Conservation (phyloP, 2,113 vertebrate species). For the Arizona elegans region DNA sequence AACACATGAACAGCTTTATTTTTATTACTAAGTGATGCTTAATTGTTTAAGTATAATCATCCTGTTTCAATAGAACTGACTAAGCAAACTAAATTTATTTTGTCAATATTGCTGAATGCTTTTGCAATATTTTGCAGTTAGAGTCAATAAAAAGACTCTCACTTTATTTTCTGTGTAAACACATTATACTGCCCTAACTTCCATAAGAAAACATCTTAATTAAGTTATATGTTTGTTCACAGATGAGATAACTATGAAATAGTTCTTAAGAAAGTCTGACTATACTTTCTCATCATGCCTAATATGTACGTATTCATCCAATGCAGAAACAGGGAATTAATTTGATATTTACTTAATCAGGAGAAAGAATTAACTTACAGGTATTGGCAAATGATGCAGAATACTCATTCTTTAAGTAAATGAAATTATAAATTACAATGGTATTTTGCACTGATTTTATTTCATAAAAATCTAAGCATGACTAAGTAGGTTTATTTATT, state of each 20-base stretch:
- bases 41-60: conserved; percentile 17
- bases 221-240: neutral
- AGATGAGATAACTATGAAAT: neutral
- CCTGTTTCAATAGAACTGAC: conserved; percentile 1
- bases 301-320: neutral
- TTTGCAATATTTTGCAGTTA: neutral
- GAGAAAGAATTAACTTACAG: neutral
- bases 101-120: neutral
- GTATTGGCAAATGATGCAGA: neutral
- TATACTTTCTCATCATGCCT: neutral
- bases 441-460: neutral
- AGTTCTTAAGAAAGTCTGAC: neutral
- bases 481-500: neutral
- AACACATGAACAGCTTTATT: conserved; percentile 21
- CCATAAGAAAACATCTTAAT: neutral
- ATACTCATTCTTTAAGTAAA: neutral
- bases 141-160: neutral
- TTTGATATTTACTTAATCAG: neutral
- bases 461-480: neutral
- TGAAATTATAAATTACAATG: neutral
- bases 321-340: neutral
- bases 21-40: conserved; percentile 31
- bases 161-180: neutral
- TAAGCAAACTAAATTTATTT: neutral
- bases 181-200: neutral